These are phyloP conservation scores for Melikaiella ostensackeni DNA, from an alignment of 2,888 invertebrate genomes.

Conservation along the genomic window DNA sequence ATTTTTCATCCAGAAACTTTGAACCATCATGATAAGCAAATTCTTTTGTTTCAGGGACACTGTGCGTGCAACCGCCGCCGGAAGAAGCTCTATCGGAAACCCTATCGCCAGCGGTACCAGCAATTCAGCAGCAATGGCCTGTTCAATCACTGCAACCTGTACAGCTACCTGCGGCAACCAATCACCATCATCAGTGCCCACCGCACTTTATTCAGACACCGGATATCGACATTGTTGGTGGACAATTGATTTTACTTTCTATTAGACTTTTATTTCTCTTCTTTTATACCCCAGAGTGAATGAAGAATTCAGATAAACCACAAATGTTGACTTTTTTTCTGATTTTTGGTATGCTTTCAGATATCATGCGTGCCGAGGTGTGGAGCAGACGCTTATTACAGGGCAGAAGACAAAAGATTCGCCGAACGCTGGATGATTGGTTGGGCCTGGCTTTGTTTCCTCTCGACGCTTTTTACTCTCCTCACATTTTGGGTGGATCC, in stretches of 20 bases:
- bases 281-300: background rate
- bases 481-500: slow-evolving; percentile 94
- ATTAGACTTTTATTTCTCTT: background rate
- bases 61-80: slow-evolving; percentile 78
- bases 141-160: slow-evolving; percentile 58
- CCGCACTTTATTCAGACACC: slow-evolving; percentile 81
- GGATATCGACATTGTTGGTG: slow-evolving; percentile 73
- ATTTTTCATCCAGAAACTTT: slow-evolving; percentile 47
- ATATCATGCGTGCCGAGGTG: slow-evolving; percentile 81
- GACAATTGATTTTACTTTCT: background rate
- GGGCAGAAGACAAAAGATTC: slow-evolving; percentile 83
- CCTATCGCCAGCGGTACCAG: slow-evolving; percentile 58
- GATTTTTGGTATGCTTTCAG: slow-evolving; percentile 53
- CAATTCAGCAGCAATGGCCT: slow-evolving; percentile 62
- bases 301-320: background rate
- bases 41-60: slow-evolving; percentile 73
- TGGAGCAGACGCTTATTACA: slow-evolving; percentile 84
- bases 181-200: slow-evolving; percentile 79
- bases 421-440: slow-evolving; percentile 87
- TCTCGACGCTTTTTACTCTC: slow-evolving; percentile 90
- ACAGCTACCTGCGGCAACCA: slow-evolving; percentile 59
- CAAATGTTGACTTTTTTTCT: background rate
- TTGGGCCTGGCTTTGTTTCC: slow-evolving; percentile 87
- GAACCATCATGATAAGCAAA: slow-evolving; percentile 39
- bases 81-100: slow-evolving; percentile 68